Percentiles rank a stretch among this genome's conserved stretches.
Conservation (phyloP, 2,888 invertebrate species). For the Agriopis leucophaearia region DNA sequence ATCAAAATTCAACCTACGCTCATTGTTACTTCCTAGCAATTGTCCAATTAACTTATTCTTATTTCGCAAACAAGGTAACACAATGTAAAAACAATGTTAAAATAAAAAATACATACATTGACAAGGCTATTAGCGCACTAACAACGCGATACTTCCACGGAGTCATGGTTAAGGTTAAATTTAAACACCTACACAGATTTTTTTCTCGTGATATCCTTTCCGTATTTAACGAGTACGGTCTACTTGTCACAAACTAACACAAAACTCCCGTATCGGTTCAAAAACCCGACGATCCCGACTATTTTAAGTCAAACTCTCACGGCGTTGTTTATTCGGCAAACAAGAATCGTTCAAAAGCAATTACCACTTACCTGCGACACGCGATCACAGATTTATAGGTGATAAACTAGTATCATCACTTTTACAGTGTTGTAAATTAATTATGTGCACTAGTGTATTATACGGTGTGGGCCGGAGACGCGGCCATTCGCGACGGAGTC, state of each 20-base stretch:
- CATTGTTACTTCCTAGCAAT: slow-evolving; percentile 7
- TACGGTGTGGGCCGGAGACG: slow-evolving; percentile 61
- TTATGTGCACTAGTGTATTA: slow-evolving; percentile 72
- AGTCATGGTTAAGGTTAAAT: slow-evolving; percentile 36
- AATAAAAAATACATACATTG: slow-evolving; percentile 31
- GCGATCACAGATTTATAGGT: slow-evolving; percentile 84
- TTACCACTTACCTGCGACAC: slow-evolving; percentile 86
- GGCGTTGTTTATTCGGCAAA: slow-evolving; percentile 73
- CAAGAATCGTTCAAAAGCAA: slow-evolving; percentile 78
- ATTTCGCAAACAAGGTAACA: slow-evolving; percentile 9
- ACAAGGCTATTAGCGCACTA: slow-evolving; percentile 21
- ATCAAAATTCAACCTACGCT: background rate
- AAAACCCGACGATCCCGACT: slow-evolving; percentile 25
- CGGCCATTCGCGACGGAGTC: slow-evolving; percentile 77
- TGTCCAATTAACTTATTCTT: background rate
- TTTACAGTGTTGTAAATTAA: slow-evolving; percentile 83
- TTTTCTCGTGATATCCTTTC: slow-evolving; percentile 34
- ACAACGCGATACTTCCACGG: slow-evolving; percentile 30
- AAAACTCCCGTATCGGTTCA: slow-evolving; percentile 51
- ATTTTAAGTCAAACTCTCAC: slow-evolving; percentile 53
- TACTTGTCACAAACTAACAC: slow-evolving; percentile 71
- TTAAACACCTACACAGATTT: slow-evolving; percentile 43
- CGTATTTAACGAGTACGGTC: slow-evolving; percentile 63
- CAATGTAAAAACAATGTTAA: slow-evolving; percentile 21
- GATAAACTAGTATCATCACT: slow-evolving; percentile 85